Conservation (phyloP, 1,140 invertebrate species). For the Colletes gigas region DNA sequence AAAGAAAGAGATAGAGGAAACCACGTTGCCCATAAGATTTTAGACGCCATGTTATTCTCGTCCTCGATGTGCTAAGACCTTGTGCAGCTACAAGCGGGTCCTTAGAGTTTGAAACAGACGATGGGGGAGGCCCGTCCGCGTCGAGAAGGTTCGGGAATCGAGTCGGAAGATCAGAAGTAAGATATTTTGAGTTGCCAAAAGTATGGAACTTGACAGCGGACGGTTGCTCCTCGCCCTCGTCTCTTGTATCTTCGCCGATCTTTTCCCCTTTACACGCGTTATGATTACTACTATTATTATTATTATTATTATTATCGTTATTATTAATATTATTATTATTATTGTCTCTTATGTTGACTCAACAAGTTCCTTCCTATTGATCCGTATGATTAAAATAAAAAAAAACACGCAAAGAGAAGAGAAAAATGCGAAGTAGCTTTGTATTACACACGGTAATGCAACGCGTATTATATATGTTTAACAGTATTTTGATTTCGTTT, state of each 20-base stretch:
- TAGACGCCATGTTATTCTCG: neutral
- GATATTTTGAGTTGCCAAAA: neutral
- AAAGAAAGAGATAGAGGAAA: neutral
- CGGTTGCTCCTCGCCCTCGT: neutral
- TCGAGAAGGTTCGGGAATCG: too few relatives aligned
- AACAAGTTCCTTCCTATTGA: constrained; percentile 63
- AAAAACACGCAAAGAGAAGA: constrained; percentile 31
- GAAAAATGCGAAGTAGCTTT: constrained; percentile 59
- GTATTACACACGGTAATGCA: constrained; percentile 61
- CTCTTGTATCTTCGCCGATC: constrained; percentile 21
- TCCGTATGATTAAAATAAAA: constrained; percentile 50
- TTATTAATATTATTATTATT: constrained; percentile 20
- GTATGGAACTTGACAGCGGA: constrained; percentile 1
- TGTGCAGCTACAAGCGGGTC: constrained; percentile 23
- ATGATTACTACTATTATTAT: constrained; percentile 32
- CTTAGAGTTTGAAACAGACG: constrained; percentile 29
- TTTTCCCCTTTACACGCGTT: constrained; percentile 20
- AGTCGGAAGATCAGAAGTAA: neutral
- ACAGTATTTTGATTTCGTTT: constrained; percentile 69
- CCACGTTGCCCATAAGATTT: neutral
- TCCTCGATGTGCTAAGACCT: constrained; percentile 31
- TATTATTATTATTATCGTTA: constrained; percentile 31
- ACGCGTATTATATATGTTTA: constrained; percentile 40
- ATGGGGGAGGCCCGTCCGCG: neutral
- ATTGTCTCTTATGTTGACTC: constrained; percentile 43